Percentiles rank a stretch among this genome's conserved stretches.
These are phyloP conservation scores for Poecile montanus DNA, from an alignment of 2,797 vertebrate genomes.

Conservation along the genomic window DNA sequence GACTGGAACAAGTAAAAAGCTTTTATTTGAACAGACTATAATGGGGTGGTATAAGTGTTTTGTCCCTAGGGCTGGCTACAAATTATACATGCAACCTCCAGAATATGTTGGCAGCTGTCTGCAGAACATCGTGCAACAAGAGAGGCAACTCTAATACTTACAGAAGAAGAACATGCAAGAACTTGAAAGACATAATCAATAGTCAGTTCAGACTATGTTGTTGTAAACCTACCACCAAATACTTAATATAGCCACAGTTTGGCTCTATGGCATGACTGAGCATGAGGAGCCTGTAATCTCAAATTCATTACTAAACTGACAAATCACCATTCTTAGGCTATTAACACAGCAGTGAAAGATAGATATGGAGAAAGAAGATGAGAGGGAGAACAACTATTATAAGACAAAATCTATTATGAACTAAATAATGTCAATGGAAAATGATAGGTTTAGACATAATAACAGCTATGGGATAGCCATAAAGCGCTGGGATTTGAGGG, in stretches of 20 bases:
- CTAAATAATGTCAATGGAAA: not conserved
- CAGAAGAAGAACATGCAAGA: not conserved
- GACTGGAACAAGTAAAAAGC: not conserved
- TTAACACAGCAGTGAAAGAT: not conserved
- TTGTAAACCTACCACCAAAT: not conserved
- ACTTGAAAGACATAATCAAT: not conserved
- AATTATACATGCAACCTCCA: not conserved
- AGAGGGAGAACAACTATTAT: not conserved
- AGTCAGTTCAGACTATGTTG: not conserved
- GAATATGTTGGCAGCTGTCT: not conserved
- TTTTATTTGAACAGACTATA: not conserved
- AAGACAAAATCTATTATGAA: not conserved
- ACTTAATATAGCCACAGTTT: not conserved
- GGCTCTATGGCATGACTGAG: not conserved
- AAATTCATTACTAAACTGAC: not conserved
- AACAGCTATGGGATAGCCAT: not conserved
- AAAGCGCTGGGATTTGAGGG: not conserved
- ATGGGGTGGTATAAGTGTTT: not conserved
- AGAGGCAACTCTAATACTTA: not conserved
- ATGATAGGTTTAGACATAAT: not conserved
- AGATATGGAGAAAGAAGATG: not conserved
- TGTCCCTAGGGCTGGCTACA: not conserved
- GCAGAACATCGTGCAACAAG: not conserved
- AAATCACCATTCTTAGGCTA: not conserved
- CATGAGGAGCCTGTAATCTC: not conserved